phyloP scores from a whole-genome alignment of 2,797 vertebrate genomes.

The Syngnathus acus region DNA sequence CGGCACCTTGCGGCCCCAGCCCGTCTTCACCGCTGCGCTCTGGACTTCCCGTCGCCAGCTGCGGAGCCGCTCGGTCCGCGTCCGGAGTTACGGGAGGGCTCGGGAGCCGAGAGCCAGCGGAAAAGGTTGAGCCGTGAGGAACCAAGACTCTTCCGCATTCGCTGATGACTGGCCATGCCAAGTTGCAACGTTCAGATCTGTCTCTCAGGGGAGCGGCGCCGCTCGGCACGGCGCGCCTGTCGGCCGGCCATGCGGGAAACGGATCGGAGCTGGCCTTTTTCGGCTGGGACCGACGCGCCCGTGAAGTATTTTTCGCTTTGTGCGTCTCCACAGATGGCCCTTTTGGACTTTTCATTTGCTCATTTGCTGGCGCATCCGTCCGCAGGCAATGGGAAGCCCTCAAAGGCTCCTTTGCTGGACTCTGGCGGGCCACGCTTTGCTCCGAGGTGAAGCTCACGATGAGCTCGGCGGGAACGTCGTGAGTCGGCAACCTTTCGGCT shows the following conservation, averaged over 20 bases:
- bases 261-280: background rate
- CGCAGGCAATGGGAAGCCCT: constrained; percentile 15
- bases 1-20: no score
- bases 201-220: constrained; percentile 42
- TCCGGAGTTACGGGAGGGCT: constrained; percentile 7
- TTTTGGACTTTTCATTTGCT: constrained; percentile 12
- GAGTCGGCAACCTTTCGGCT: constrained; percentile 14
- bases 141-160: constrained; percentile 70
- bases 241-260: no score
- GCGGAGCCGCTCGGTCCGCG: constrained; percentile 9
- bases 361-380: constrained; percentile 16
- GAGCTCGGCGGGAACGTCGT: constrained; percentile 53
- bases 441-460: constrained; percentile 61
- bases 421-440: constrained; percentile 22
- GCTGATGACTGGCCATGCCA: constrained; percentile 63
- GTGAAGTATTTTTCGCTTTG: no score
- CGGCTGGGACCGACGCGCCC: constrained; percentile 6
- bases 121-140: constrained; percentile 54
- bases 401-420: constrained; percentile 21
- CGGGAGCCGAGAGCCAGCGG: constrained; percentile 3
- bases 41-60: constrained; percentile 8
- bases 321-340: no score
- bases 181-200: constrained; percentile 63
- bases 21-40: background rate
- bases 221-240: background rate